Conservation (phyloP, 2,888 invertebrate species). For the Busseola fusca region DNA sequence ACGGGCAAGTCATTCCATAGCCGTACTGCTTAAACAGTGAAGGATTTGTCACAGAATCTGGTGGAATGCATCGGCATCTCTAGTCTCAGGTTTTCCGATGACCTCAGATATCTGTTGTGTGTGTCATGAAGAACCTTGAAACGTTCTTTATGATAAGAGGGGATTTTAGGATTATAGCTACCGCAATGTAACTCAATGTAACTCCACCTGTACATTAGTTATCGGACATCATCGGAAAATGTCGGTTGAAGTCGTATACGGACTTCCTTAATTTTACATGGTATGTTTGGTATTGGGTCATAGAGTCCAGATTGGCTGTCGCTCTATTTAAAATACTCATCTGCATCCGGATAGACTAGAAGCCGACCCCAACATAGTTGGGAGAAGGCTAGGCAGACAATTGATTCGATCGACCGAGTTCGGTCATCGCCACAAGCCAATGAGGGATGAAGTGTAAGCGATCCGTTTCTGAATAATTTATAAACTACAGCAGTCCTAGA, state of each 20-base stretch:
- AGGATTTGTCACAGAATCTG: too few relatives aligned
- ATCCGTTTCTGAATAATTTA: not conserved
- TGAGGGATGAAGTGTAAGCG: not conserved
- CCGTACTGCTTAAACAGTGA: too few relatives aligned
- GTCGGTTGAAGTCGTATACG: not conserved
- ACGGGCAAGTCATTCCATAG: too few relatives aligned
- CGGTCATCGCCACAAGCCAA: not conserved
- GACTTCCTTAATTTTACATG: not conserved
- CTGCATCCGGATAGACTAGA: not conserved
- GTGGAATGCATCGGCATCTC: too few relatives aligned
- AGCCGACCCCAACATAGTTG: not conserved
- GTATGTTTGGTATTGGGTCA: not conserved
- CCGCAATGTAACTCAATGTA: not conserved
- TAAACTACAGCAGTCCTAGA: not conserved
- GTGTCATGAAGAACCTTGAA: too few relatives aligned
- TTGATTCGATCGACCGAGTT: not conserved
- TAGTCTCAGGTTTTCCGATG: too few relatives aligned
- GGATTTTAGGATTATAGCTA: too few relatives aligned
- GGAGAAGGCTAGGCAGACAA: not conserved
- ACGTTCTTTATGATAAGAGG: too few relatives aligned
- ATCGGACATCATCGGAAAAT: not conserved
- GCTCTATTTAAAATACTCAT: not conserved
- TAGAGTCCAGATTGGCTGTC: not conserved
- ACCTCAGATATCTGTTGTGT: too few relatives aligned
- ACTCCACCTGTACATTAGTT: not conserved